Percentiles rank a stretch among this genome's conserved stretches.
Evolutionary conservation across 2,113 vertebrate species (phyloP).

Genomic region (Triplophysa siluroides): DNA sequence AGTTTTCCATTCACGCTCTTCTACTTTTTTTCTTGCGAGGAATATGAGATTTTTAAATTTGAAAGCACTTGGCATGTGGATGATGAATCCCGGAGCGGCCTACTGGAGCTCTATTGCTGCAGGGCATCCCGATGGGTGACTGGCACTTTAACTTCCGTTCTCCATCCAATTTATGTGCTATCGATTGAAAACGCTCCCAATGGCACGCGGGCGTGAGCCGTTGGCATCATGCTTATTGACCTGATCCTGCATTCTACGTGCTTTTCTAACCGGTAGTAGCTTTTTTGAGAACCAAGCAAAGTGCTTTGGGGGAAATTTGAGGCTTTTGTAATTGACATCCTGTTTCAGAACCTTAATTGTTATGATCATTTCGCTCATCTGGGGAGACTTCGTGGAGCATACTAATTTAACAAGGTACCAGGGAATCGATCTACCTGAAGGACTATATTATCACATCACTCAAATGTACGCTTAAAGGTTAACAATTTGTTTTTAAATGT

Average conservation of each 20-base stretch:
- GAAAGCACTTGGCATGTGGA: conserved; percentile 9
- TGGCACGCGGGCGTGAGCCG: conserved; percentile 32
- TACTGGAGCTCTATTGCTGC: conserved; percentile 7
- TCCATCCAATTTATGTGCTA: conserved; percentile 35
- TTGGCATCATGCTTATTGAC: conserved; percentile 47
- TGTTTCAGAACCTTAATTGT: background rate
- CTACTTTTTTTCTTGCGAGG: background rate
- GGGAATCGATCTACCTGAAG: background rate
- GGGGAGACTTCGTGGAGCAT: background rate
- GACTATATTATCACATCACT: background rate
- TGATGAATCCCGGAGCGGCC: conserved; percentile 13
- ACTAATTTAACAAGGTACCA: conserved; percentile 3
- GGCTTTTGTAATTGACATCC: conserved; percentile 26
- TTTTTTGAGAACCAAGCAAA: conserved; percentile 38
- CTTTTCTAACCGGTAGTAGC: conserved; percentile 34
- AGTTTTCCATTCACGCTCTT: background rate
- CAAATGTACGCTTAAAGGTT: background rate
- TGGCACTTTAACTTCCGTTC: conserved; percentile 22
- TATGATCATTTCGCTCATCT: conserved; percentile 26
- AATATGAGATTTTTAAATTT: background rate
- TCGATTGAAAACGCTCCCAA: conserved; percentile 30
- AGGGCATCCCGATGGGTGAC: conserved; percentile 35
- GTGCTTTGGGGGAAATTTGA: conserved; percentile 21
- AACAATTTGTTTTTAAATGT: background rate
- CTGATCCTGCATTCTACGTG: conserved; percentile 42